phyloP scores from a whole-genome alignment of 2,888 invertebrate genomes.

The Megalurothrips usitatus region DNA sequence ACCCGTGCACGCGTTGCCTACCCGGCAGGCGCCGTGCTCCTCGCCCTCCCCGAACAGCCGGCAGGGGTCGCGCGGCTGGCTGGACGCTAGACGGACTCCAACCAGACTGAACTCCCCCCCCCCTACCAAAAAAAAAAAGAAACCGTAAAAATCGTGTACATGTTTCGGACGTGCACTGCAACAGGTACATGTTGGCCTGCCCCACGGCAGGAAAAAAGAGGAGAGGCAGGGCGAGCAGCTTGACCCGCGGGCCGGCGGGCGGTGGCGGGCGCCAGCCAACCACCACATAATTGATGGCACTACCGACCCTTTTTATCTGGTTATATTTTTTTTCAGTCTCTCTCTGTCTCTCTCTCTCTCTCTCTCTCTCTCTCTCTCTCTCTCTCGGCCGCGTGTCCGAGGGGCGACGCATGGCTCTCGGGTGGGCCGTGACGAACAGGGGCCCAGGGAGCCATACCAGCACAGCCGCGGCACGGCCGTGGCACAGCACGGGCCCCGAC shows the following conservation, averaged over 20 bases:
- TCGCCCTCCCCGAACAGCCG: too few relatives aligned
- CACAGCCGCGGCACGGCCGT: too few relatives aligned
- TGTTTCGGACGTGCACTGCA: not conserved
- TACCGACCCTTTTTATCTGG: not conserved
- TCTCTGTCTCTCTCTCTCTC: too few relatives aligned
- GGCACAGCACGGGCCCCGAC: not conserved
- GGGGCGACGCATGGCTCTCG: too few relatives aligned
- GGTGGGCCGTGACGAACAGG: not conserved
- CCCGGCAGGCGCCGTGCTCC: too few relatives aligned
- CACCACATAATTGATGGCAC: not conserved
- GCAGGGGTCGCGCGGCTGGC: too few relatives aligned
- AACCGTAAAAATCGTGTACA: not conserved
- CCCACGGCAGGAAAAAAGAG: too few relatives aligned
- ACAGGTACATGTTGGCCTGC: constrained; percentile 28
- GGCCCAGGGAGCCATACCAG: not conserved
- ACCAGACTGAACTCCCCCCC: too few relatives aligned
- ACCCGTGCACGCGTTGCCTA: too few relatives aligned
- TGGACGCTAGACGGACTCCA: too few relatives aligned
- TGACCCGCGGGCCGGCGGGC: not conserved
- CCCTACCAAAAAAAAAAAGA: not conserved
- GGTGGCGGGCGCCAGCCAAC: not conserved
- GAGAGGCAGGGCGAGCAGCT: not conserved
- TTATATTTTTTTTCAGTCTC: not conserved
- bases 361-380: too few relatives aligned
- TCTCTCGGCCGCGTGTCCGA: too few relatives aligned